These are phyloP conservation scores for Aviceda subcristata DNA, from an alignment of 2,113 vertebrate species.

Conservation along the genomic window DNA sequence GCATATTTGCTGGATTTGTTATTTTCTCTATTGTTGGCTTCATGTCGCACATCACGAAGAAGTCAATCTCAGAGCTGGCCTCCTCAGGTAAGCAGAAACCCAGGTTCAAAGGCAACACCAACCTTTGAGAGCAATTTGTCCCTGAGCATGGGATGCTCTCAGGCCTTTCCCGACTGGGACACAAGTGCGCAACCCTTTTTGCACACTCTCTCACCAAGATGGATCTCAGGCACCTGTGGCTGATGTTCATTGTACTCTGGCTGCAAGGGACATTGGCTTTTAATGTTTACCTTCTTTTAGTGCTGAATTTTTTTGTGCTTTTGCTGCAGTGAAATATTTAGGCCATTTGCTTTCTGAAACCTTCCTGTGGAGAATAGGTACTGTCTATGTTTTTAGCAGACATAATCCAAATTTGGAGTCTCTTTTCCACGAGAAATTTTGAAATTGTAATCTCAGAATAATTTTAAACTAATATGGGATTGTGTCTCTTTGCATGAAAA, in stretches of 20 bases:
- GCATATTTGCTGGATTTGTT: conserved; percentile 88
- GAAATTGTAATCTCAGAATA: neutral
- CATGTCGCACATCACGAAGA: conserved; percentile 89
- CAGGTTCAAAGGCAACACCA: neutral
- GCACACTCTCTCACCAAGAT: neutral
- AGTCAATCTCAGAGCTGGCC: conserved; percentile 83
- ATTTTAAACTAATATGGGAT: neutral
- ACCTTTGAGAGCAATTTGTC: neutral
- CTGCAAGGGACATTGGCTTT: neutral
- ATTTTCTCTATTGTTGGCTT: conserved; percentile 94
- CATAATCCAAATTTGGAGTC: neutral
- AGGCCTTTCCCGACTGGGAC: neutral
- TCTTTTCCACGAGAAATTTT: neutral
- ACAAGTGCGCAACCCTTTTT: neutral
- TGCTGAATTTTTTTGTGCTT: neutral
- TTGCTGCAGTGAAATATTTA: neutral
- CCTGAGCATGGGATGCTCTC: neutral
- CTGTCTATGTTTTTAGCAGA: neutral
- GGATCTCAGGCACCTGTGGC: neutral
- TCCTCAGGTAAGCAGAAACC: conserved; percentile 79
- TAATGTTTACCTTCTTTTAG: neutral
- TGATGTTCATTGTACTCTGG: neutral
- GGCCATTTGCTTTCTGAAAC: neutral
- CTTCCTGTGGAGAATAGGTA: neutral
- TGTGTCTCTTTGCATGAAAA: neutral